phyloP scores from a whole-genome alignment of 1,140 invertebrate species.

The Drosophila murphyi region DNA sequence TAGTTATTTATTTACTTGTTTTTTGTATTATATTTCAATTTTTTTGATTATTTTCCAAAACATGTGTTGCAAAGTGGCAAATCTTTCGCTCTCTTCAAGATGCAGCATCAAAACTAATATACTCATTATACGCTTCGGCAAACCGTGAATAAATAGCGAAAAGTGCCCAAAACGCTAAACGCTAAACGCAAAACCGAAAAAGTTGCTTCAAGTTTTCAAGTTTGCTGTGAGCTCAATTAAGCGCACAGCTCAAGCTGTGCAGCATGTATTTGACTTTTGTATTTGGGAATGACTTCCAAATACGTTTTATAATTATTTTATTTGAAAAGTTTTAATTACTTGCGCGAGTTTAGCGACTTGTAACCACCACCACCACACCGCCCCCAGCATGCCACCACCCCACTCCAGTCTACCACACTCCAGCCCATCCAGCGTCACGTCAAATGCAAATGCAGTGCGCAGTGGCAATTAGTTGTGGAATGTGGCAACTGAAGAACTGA shows the following conservation, averaged over 20 bases:
- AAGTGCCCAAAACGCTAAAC: not conserved
- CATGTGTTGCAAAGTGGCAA: too few species aligned
- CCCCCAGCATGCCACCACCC: too few species aligned
- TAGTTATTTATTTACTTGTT: too few species aligned
- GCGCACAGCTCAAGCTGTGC: constrained; percentile 32
- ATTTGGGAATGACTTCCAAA: constrained; percentile 70
- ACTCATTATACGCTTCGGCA: not conserved
- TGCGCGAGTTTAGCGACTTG: constrained; percentile 50
- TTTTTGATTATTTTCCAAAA: too few species aligned
- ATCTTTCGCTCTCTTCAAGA: too few species aligned
- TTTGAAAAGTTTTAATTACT: constrained; percentile 83
- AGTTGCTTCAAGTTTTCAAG: constrained; percentile 17
- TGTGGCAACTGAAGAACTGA: constrained; percentile 39
- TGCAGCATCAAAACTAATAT: not conserved
- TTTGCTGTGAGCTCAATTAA: constrained; percentile 62
- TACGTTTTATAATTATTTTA: constrained; percentile 79
- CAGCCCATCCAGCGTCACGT: constrained; percentile 1
- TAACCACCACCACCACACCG: too few species aligned
- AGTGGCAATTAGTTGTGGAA: not conserved
- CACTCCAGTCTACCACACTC: not conserved
- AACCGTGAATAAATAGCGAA: not conserved
- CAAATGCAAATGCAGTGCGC: constrained; percentile 14
- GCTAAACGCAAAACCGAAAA: constrained; percentile 19
- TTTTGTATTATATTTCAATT: too few species aligned
- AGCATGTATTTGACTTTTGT: constrained; percentile 76